phyloP scores from a whole-genome alignment of 2,888 invertebrate genomes.

The Athalia circularis region DNA sequence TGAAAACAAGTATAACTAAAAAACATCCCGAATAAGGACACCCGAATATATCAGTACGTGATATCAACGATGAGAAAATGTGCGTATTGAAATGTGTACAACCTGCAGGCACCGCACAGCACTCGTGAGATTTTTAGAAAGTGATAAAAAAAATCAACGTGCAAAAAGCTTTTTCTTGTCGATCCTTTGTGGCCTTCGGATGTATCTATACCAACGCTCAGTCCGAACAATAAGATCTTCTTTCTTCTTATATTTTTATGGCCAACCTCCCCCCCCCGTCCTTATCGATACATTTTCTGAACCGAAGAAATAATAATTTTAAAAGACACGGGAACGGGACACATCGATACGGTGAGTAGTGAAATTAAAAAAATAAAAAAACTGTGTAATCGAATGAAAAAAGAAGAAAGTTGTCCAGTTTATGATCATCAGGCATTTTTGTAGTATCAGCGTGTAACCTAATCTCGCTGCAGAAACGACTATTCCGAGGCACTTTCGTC shows the following conservation, averaged over 20 bases:
- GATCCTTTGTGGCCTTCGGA: conserved; percentile 12
- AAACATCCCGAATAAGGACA: no score
- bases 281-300: not conserved
- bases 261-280: not conserved
- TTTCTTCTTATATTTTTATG: conserved; percentile 33
- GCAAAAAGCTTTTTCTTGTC: conserved; percentile 40
- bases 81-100: conserved; percentile 15
- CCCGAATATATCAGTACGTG: no score
- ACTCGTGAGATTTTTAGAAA: not conserved
- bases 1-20: no score
- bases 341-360: no score
- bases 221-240: conserved; percentile 25
- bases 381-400: no score
- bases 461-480: not conserved
- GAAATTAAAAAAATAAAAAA: no score
- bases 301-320: not conserved
- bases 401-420: no score
- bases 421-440: no score
- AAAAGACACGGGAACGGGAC: no score
- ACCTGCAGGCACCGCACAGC: not conserved
- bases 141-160: conserved; percentile 30
- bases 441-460: not conserved
- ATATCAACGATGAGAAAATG: not conserved
- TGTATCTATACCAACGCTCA: conserved; percentile 5
- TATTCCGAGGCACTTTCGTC: conserved; percentile 18